Evolutionary conservation across 2,888 invertebrate genomes (phyloP).

Genomic region (Villa cingulata): DNA sequence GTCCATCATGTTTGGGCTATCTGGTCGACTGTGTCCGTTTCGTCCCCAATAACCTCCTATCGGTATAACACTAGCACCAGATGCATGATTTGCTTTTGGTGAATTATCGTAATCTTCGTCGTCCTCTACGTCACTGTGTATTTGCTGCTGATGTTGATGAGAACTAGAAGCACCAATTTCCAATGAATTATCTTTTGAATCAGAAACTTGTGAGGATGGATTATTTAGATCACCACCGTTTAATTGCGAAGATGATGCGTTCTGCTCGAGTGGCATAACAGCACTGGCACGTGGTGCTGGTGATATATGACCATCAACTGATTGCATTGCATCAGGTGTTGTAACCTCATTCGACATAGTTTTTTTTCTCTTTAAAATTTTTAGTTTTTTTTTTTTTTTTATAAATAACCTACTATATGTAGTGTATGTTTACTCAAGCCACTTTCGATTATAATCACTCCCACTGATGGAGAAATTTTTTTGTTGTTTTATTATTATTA

Average conservation of each 20-base stretch:
- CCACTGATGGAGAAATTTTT: too few relatives aligned
- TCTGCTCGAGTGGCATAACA: constrained; percentile 15
- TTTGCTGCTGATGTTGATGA: not conserved
- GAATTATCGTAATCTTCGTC: constrained; percentile 9
- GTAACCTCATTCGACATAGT: constrained; percentile 13
- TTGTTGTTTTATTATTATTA: too few relatives aligned
- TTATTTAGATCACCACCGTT: constrained; percentile 8
- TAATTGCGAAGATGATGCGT: constrained; percentile 11
- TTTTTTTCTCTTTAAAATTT: too few relatives aligned
- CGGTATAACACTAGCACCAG: constrained; percentile 10
- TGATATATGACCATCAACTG: constrained; percentile 14
- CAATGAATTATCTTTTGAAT: constrained; percentile 7
- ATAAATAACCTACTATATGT: too few relatives aligned
- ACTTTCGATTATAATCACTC: too few relatives aligned
- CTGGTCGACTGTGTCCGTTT: constrained; percentile 17
- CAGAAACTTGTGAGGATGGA: not conserved
- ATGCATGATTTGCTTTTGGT: constrained; percentile 4
- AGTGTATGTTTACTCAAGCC: too few relatives aligned
- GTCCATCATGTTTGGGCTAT: constrained; percentile 37
- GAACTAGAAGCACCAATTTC: constrained; percentile 4
- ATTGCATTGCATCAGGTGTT: constrained; percentile 16
- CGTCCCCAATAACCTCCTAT: constrained; percentile 22
- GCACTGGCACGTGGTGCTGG: constrained; percentile 17
- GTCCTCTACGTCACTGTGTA: not conserved
- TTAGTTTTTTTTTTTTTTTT: too few relatives aligned